Conservation (phyloP, 2,113 vertebrate species). For the Phycodurus eques region DNA sequence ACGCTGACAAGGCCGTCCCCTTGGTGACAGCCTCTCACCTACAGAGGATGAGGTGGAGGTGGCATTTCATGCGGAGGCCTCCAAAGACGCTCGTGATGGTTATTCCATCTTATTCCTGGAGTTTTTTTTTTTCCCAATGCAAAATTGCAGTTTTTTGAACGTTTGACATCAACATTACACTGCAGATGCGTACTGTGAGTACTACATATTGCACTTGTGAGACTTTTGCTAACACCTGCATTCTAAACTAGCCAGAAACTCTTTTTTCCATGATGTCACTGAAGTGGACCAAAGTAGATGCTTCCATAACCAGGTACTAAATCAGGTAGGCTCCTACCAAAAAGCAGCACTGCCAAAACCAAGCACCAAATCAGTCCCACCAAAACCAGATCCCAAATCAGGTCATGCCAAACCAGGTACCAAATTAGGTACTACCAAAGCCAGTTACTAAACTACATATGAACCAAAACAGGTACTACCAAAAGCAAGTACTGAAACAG, state of each 20-base stretch:
- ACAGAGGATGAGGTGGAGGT: conserved; percentile 11
- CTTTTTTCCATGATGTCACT: neutral
- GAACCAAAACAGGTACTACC: neutral
- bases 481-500: neutral
- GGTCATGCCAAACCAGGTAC: too few relatives aligned
- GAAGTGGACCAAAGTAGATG: neutral
- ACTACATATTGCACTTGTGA: neutral
- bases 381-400: neutral
- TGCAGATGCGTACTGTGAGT: neutral
- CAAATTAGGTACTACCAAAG: neutral
- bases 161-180: too few relatives aligned
- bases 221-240: too few relatives aligned
- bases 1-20: conserved; percentile 60
- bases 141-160: too few relatives aligned
- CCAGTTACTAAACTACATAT: neutral
- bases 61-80: conserved; percentile 4
- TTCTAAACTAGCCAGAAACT: neutral
- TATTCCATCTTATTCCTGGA: neutral
- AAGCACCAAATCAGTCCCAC: neutral
- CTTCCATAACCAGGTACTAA: neutral
- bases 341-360: neutral
- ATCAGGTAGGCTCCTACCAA: too few relatives aligned
- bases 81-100: neutral
- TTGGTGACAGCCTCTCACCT: conserved; percentile 61
- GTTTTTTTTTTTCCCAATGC: neutral